Percentiles rank a stretch among this genome's conserved stretches.
phyloP scores from a whole-genome alignment of 2,797 vertebrate species.

The Tachyglossus aculeatus region DNA sequence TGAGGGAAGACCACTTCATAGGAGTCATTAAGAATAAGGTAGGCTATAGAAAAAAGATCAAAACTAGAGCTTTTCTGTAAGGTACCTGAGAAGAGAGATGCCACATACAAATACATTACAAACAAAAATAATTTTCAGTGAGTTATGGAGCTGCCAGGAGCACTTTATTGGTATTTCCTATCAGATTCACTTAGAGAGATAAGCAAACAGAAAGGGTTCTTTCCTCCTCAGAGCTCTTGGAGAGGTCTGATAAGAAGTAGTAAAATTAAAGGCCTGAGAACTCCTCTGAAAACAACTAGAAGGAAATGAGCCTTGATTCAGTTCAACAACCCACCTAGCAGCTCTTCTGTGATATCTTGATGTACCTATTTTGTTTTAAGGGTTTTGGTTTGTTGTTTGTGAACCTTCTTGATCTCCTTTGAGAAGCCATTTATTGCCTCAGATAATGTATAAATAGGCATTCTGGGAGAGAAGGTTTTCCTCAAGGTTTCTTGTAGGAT shows the following conservation, averaged over 20 bases:
- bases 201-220: neutral
- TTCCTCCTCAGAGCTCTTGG: neutral
- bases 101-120: neutral
- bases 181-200: neutral
- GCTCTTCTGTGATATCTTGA: neutral
- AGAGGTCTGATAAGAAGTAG: neutral
- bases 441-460: neutral
- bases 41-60: too few relatives aligned
- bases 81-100: neutral
- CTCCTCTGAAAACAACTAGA: neutral
- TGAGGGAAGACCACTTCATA: too few relatives aligned
- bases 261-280: neutral
- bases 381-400: neutral
- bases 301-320: neutral
- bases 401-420: neutral
- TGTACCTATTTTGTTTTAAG: neutral
- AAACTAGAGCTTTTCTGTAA: too few relatives aligned
- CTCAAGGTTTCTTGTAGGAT: neutral
- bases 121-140: neutral
- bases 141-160: neutral
- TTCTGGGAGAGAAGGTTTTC: neutral
- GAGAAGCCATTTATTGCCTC: neutral
- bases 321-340: fast-evolving
- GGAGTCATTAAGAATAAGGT: too few relatives aligned
- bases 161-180: neutral